Conservation (phyloP, 2,113 vertebrate species). For the Melanostigma gelatinosum region DNA sequence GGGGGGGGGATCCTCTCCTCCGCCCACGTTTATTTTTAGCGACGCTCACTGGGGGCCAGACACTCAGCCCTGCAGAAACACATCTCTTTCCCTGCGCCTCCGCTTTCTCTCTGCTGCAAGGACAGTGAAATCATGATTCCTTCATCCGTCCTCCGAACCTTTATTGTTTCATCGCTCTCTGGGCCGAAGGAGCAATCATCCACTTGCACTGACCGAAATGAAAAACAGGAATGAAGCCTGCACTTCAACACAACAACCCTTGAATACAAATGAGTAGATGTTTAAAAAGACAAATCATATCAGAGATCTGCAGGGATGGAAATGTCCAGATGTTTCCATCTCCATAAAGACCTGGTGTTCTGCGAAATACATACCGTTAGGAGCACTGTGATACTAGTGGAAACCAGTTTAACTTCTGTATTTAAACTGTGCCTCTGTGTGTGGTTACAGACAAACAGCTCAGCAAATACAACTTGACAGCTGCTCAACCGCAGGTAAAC, state of each 20-base stretch:
- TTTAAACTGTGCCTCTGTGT: too few relatives aligned
- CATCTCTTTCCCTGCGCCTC: constrained; percentile 28
- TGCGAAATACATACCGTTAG: too few relatives aligned
- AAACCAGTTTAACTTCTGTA: too few relatives aligned
- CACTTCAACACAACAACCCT: not conserved
- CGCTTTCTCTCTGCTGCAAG: constrained; percentile 21
- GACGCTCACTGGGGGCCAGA: constrained; percentile 69
- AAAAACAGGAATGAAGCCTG: constrained; percentile 5
- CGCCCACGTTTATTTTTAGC: constrained; percentile 80
- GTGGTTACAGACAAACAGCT: too few relatives aligned
- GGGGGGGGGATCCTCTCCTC: constrained; percentile 54
- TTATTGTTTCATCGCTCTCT: constrained; percentile 39
- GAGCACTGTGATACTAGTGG: too few relatives aligned
- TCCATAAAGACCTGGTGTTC: too few relatives aligned
- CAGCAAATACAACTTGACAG: too few relatives aligned
- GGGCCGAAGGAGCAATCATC: constrained; percentile 19
- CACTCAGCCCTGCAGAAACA: constrained; percentile 70
- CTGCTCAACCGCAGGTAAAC: too few relatives aligned
- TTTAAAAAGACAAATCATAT: not conserved
- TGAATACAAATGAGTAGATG: constrained; percentile 39
- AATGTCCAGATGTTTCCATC: too few relatives aligned
- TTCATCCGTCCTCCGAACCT: not conserved
- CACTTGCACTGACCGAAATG: not conserved
- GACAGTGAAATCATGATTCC: not conserved
- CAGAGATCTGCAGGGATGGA: constrained; percentile 26